Evolutionary conservation across 1,140 invertebrate species (phyloP).

Genomic region (Drosophila biarmipes): DNA sequence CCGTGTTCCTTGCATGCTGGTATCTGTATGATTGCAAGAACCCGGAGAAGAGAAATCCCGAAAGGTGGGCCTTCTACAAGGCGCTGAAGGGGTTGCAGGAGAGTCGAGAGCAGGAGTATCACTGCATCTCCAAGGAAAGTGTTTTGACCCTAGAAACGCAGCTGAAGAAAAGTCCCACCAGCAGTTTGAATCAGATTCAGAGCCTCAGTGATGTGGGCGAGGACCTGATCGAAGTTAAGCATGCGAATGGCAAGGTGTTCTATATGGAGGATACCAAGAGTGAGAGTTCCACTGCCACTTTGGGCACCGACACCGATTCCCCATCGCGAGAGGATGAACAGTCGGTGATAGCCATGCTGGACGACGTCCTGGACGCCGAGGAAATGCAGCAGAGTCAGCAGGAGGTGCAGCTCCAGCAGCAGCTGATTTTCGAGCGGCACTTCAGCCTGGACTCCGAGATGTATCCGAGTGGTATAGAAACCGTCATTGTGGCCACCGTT

Average conservation of each 20-base stretch:
- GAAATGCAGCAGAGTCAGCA: constrained; percentile 49
- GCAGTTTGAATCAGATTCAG: constrained; percentile 72
- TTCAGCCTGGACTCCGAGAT: constrained; percentile 76
- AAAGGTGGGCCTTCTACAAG: constrained; percentile 53
- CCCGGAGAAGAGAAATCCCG: constrained; percentile 61
- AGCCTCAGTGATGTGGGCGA: constrained; percentile 69
- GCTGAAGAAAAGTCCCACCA: constrained; percentile 38
- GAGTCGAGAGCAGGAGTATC: not conserved
- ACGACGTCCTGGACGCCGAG: constrained; percentile 76
- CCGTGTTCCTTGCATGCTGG: constrained; percentile 79
- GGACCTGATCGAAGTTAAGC: constrained; percentile 65
- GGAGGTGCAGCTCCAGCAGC: constrained; percentile 35
- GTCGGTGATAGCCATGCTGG: constrained; percentile 77
- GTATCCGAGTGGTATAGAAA: constrained; percentile 76
- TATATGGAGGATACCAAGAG: constrained; percentile 76
- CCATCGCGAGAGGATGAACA: constrained; percentile 59
- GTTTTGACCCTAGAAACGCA: constrained; percentile 48
- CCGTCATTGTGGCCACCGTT: constrained; percentile 76
- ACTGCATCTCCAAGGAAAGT: constrained; percentile 54
- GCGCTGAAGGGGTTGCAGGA: constrained; percentile 31
- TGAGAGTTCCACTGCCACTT: constrained; percentile 42
- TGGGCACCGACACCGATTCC: constrained; percentile 17
- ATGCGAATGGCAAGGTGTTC: constrained; percentile 75
- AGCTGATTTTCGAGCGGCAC: constrained; percentile 63
- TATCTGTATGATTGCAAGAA: constrained; percentile 75